Evolutionary conservation across 2,113 vertebrate species (phyloP).

Genomic region (Clarias gariepinus): DNA sequence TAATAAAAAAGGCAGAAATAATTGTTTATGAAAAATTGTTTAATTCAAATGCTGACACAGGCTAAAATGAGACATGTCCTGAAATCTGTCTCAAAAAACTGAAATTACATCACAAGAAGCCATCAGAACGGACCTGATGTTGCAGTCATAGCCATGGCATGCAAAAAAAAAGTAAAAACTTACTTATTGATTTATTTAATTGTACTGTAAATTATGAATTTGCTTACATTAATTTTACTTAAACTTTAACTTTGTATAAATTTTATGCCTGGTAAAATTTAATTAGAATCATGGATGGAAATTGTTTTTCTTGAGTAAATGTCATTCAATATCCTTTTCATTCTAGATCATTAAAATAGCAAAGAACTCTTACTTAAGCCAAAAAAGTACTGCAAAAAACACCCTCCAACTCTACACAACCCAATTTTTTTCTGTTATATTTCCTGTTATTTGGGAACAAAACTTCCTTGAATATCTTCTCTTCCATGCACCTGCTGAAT

Average conservation of each 20-base stretch:
- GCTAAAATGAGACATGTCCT: neutral
- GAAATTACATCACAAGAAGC: no score
- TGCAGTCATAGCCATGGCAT: no score
- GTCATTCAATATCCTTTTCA: neutral
- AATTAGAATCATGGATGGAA: no score
- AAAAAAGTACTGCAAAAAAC: neutral
- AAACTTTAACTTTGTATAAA: no score
- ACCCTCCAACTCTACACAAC: neutral
- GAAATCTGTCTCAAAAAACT: neutral
- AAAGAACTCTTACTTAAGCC: neutral
- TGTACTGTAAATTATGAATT: neutral
- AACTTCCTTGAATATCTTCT: neutral
- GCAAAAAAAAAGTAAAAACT: no score
- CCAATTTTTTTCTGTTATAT: neutral
- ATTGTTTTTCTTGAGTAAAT: neutral
- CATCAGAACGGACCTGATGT: no score
- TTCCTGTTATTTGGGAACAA: neutral
- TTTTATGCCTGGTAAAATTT: no score
- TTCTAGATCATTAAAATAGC: neutral
- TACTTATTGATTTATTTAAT: no score
- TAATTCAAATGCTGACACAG: neutral
- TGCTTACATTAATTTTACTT: neutral
- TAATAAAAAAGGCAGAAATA: neutral
- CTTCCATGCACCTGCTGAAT: no score
- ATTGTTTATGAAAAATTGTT: neutral